Conservation (phyloP, 2,797 vertebrate genomes). For the Platalea minor region DNA sequence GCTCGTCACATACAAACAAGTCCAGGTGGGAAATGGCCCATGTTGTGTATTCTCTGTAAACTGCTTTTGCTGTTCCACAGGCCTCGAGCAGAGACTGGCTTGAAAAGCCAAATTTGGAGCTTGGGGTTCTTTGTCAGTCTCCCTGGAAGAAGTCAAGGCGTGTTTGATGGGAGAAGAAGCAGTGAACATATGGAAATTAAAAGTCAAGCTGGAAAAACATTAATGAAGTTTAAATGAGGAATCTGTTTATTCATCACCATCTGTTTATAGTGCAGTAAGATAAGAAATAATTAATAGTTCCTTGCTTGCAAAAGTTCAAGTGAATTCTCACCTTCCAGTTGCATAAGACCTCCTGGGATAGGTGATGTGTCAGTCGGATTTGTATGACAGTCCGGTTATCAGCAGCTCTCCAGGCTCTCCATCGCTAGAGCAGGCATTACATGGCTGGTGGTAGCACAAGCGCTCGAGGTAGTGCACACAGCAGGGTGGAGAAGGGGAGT, state of each 20-base stretch:
- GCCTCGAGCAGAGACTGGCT: not conserved
- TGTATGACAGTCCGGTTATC: not conserved
- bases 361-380: not conserved
- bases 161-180: not conserved
- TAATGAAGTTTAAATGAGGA: conserved; percentile 63
- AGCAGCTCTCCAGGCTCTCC: not conserved
- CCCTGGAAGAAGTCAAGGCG: not conserved
- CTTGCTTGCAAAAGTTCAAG: conserved; percentile 31
- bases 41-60: not conserved
- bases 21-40: not conserved
- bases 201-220: conserved; percentile 31
- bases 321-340: conserved; percentile 36
- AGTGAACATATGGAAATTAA: conserved; percentile 46
- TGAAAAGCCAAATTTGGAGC: not conserved
- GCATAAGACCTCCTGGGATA: not conserved
- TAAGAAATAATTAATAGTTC: conserved; percentile 62
- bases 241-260: conserved; percentile 55
- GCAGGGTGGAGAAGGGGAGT: not conserved
- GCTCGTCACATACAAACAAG: not conserved
- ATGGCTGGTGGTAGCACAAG: not conserved
- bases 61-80: not conserved
- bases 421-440: rapidly evolving
- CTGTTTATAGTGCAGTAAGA: conserved; percentile 53
- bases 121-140: not conserved
- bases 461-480: rapidly evolving